Evolutionary conservation across 2,888 invertebrate genomes (phyloP).

Genomic region (Acanthoscelides obtectus): DNA sequence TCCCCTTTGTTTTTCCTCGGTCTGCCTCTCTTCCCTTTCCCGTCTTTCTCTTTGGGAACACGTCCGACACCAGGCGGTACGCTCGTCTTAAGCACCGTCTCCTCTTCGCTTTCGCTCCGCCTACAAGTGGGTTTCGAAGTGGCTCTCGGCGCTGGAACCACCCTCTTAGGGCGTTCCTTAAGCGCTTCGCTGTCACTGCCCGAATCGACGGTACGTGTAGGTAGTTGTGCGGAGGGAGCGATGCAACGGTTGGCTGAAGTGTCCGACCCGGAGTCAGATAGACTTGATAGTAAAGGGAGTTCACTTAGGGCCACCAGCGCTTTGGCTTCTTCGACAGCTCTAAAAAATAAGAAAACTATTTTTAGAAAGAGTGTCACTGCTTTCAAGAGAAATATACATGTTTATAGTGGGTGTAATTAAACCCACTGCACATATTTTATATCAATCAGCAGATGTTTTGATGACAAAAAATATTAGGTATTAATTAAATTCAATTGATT

Average conservation of each 20-base stretch:
- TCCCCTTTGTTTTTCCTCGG: slow-evolving; percentile 24
- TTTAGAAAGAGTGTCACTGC: too few relatives aligned
- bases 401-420: too few relatives aligned
- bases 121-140: slow-evolving; percentile 43
- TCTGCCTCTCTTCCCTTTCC: slow-evolving; percentile 26
- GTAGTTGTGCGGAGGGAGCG: neutral
- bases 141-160: slow-evolving; percentile 39
- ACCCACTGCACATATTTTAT: too few relatives aligned
- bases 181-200: slow-evolving; percentile 26
- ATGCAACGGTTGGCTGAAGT: neutral
- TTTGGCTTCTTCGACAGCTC: slow-evolving; percentile 52
- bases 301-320: slow-evolving; percentile 29
- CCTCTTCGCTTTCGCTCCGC: slow-evolving; percentile 41
- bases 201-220: slow-evolving; percentile 5
- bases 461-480: too few relatives aligned
- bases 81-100: slow-evolving; percentile 4
- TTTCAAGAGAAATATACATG: too few relatives aligned
- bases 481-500: too few relatives aligned
- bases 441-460: too few relatives aligned
- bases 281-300: slow-evolving; percentile 53
- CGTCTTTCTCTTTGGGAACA: slow-evolving; percentile 10
- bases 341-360: slow-evolving; percentile 44
- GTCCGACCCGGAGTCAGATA: slow-evolving; percentile 48
- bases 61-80: neutral
- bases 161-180: slow-evolving; percentile 29